Base-by-base conservation (phyloP, 2,888 invertebrate species). In the Trilocha varians region DNA sequence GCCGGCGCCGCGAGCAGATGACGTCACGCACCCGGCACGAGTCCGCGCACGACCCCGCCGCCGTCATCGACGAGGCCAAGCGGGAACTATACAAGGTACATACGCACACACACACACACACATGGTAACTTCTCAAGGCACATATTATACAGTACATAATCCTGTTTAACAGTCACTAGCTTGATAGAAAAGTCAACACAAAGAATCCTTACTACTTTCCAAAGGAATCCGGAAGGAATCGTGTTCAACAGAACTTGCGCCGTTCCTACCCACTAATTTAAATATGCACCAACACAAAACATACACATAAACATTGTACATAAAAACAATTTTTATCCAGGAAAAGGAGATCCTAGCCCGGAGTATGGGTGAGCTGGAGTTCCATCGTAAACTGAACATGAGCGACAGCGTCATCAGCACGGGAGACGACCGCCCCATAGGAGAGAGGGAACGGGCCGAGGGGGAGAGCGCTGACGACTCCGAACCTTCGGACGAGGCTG, bases 51-150 rank as follows among this genome's bases (percentile, higher is more conserved):
- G 84, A 82, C 45, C 70, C 86, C 0, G 64, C 70, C 11, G 52
- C 76, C 0, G 57, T 87, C 43, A 65, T 97, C 13, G 91, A 91
- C 51, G 91, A 93, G 55, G 96, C 97, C 3, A 96, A 95, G 65
- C 87, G 88, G 36, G 94, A 94, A 54, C 72, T 97, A 0, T 91
- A 92, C 59, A 91, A 91, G 70, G 84, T 79, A 33, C 18, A 9
- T 32, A 5, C 39, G 18, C 3, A 25, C 38, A 4, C 13, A 32
- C n/a, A 9, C 5, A 5, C n/a, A 9, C 32, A 32, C 11, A n/a
- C n/a, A n/a, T n/a, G n/a, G n/a, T n/a, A n/a, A n/a, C n/a, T 11
- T n/a, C 38, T 13, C 9, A 18, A 13, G 37, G 37, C 13, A 25
- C 3, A 25, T 32, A 35, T 16, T n/a, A n/a, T n/a, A n/a, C n/a